A percentile compares a stretch with the other conserved stretches of the same genome.
These are phyloP conservation scores for Acholoe squamosa DNA, from an alignment of 2,888 invertebrate species.

Conservation along the genomic window DNA sequence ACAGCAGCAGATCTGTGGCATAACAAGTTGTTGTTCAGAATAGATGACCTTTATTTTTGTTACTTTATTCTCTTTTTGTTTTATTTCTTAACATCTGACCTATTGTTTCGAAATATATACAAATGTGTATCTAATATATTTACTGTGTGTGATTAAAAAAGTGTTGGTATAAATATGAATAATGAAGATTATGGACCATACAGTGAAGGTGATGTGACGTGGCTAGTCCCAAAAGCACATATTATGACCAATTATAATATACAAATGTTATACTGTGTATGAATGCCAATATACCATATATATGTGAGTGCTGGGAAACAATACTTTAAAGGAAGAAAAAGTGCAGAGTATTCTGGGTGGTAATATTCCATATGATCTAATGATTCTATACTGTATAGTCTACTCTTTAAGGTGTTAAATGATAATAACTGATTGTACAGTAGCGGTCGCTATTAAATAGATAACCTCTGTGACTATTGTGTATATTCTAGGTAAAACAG, in stretches of 20 bases:
- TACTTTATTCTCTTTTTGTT: conserved; percentile 18
- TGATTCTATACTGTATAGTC: conserved; percentile 42
- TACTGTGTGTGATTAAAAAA: conserved; percentile 42
- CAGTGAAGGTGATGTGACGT: conserved; percentile 38
- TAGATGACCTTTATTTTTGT: conserved; percentile 33
- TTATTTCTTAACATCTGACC: conserved; percentile 37
- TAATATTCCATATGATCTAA: conserved; percentile 29
- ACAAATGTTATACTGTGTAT: conserved; percentile 37
- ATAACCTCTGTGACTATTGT: conserved; percentile 59
- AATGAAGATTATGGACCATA: conserved; percentile 43
- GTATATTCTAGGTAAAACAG: conserved; percentile 57
- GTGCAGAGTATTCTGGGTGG: conserved; percentile 12
- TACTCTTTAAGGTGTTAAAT: conserved; percentile 47
- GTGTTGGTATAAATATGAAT: conserved; percentile 34
- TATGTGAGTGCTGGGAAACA: background rate
- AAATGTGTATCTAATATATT: conserved; percentile 49
- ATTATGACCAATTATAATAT: conserved; percentile 44
- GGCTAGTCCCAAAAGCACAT: conserved; percentile 34
- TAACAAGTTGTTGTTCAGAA: conserved; percentile 34
- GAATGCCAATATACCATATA: conserved; percentile 13
- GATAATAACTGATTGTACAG: conserved; percentile 55
- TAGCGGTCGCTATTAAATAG: conserved; percentile 47
- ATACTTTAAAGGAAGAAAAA: conserved; percentile 4
- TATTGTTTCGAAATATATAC: conserved; percentile 32
- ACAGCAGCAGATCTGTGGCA: conserved; percentile 27